These are phyloP conservation scores for Mustela lutreola DNA, from an alignment of 2,113 vertebrate genomes.

Conservation along the genomic window DNA sequence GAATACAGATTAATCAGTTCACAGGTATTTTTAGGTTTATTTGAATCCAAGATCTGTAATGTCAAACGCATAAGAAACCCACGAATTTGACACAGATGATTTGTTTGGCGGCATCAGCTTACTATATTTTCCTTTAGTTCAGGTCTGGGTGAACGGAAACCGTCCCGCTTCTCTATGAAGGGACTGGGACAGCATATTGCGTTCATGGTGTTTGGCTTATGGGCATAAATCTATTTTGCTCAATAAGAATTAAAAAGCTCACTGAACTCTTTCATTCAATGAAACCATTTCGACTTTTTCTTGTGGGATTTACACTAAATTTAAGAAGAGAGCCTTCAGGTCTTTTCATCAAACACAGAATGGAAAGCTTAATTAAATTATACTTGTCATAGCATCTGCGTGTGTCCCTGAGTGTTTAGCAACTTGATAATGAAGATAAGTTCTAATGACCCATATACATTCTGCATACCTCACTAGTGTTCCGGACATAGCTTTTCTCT, in stretches of 20 bases:
- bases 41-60: neutral
- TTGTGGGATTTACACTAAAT: neutral
- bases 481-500: neutral
- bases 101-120: neutral
- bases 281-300: neutral
- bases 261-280: neutral
- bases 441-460: neutral
- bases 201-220: neutral
- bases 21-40: neutral
- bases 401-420: neutral
- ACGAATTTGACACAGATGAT: neutral
- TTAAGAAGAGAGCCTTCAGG: neutral
- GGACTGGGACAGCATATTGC: neutral
- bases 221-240: neutral
- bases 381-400: neutral
- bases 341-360: neutral
- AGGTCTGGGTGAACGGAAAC: neutral
- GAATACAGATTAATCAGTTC: neutral
- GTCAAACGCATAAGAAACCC: neutral
- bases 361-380: neutral
- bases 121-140: neutral
- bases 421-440: neutral
- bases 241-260: conserved; percentile 33
- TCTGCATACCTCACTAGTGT: neutral
- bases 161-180: neutral